Evolutionary conservation across 2,888 invertebrate species (phyloP).

Genomic region (Anthophora plumipes): DNA sequence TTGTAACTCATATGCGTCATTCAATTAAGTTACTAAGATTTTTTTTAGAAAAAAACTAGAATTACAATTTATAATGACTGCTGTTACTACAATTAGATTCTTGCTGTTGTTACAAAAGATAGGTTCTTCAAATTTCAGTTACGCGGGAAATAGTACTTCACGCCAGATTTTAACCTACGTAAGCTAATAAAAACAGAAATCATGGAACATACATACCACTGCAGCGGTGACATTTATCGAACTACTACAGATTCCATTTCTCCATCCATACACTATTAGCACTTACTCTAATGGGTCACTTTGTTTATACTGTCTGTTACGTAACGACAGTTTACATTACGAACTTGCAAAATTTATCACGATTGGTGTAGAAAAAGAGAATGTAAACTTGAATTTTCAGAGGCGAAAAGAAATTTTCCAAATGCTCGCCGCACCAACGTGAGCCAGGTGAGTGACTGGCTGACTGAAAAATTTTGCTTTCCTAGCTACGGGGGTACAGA

Average conservation of each 20-base stretch:
- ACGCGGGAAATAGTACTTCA: not conserved
- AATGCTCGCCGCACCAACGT: conserved; percentile 78
- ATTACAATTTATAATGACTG: too few relatives aligned
- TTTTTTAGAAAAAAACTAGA: too few relatives aligned
- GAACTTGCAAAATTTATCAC: not conserved
- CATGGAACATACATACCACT: not conserved
- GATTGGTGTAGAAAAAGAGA: not conserved
- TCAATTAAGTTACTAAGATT: too few relatives aligned
- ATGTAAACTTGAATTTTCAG: not conserved
- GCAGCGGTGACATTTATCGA: not conserved
- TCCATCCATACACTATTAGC: conserved; percentile 34
- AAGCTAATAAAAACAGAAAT: not conserved
- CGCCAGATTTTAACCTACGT: not conserved
- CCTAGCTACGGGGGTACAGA: conserved; percentile 81
- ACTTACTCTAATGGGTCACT: not conserved
- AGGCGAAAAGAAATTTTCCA: conserved; percentile 64
- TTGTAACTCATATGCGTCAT: too few relatives aligned
- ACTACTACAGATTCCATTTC: not conserved
- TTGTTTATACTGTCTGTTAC: not conserved
- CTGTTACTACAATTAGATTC: too few relatives aligned
- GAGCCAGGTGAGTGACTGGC: conserved; percentile 84
- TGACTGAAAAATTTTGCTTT: conserved; percentile 82
- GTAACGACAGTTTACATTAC: not conserved
- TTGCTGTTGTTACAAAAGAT: too few relatives aligned
- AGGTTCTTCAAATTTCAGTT: too few relatives aligned